These are phyloP conservation scores for Lysandra bellargus DNA, from an alignment of 2,888 invertebrate species.

Conservation along the genomic window DNA sequence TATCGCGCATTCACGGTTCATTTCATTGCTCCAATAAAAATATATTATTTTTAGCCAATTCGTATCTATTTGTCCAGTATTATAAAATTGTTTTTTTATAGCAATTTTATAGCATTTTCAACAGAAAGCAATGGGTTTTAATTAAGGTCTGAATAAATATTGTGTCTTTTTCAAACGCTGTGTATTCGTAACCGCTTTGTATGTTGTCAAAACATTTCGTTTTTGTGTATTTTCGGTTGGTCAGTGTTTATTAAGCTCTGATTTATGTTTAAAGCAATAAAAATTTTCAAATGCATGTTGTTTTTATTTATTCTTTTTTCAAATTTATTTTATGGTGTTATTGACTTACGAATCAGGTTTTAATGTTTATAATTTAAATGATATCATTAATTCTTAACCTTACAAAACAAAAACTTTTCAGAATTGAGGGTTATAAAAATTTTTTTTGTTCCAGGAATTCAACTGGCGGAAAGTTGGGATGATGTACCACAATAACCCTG, in stretches of 20 bases:
- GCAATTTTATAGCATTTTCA: background rate
- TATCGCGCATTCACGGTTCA: background rate
- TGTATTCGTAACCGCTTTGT: background rate
- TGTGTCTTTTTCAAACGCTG: background rate
- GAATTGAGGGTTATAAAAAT: slow-evolving; percentile 29
- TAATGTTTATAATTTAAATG: background rate
- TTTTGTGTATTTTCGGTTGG: slow-evolving; percentile 25
- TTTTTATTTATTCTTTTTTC: slow-evolving; percentile 14
- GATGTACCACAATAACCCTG: slow-evolving; percentile 86
- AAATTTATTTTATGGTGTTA: background rate
- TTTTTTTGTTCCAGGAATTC: slow-evolving; percentile 79
- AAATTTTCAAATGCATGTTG: slow-evolving; percentile 19
- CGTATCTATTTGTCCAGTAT: background rate
- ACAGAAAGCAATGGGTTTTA: background rate
- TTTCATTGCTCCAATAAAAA: background rate
- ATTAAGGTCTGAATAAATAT: background rate
- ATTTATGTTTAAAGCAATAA: slow-evolving; percentile 15
- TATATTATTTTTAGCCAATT: background rate
- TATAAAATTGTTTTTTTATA: background rate
- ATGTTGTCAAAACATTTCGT: background rate
- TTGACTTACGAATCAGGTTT: background rate
- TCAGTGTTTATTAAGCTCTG: background rate
- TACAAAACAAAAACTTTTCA: background rate
- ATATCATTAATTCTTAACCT: background rate
- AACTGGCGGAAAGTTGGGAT: slow-evolving; percentile 87